Conservation (phyloP, 1,140 invertebrate genomes). For the Sycophaga agraensis region DNA sequence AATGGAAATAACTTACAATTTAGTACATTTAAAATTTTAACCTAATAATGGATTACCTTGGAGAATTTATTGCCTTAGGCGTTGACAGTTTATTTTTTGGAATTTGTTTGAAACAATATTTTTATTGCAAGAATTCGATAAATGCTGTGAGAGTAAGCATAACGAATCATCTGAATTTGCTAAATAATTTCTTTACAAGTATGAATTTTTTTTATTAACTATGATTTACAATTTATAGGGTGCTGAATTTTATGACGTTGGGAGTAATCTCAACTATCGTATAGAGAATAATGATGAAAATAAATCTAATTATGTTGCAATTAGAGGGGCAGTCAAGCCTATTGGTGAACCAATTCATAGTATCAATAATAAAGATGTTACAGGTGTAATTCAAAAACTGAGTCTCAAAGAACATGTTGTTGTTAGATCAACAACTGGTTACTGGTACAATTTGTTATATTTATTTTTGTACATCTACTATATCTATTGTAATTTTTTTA, state of each 20-base stretch:
- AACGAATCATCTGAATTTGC: background rate
- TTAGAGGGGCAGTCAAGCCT: slow-evolving; percentile 71
- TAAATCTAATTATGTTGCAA: slow-evolving; percentile 70
- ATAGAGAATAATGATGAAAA: slow-evolving; percentile 62
- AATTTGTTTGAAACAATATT: slow-evolving; percentile 70
- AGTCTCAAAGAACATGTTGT: slow-evolving; percentile 76
- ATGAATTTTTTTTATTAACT: background rate
- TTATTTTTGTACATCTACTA: background rate
- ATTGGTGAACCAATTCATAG: slow-evolving; percentile 72
- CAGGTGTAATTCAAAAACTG: slow-evolving; percentile 72
- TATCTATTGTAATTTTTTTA: too few relatives aligned
- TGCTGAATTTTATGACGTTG: slow-evolving; percentile 68
- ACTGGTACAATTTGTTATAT: slow-evolving; percentile 60
- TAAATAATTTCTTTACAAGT: background rate
- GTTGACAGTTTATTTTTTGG: slow-evolving; percentile 71
- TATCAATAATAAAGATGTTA: slow-evolving; percentile 67
- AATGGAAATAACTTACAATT: slow-evolving; percentile 21
- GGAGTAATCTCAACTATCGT: slow-evolving; percentile 62
- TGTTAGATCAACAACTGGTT: slow-evolving; percentile 72
- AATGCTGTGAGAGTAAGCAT: slow-evolving; percentile 65
- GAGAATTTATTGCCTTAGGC: slow-evolving; percentile 69
- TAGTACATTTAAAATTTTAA: slow-evolving; percentile 31
- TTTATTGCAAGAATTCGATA: slow-evolving; percentile 68
- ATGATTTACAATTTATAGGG: slow-evolving; percentile 46
- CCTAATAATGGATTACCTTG: slow-evolving; percentile 60